Evolutionary conservation across 2,888 invertebrate genomes (phyloP), one percentile per base, ranked within the genome.

Genomic region (Liopterus haemorrhoidalis): DNA sequence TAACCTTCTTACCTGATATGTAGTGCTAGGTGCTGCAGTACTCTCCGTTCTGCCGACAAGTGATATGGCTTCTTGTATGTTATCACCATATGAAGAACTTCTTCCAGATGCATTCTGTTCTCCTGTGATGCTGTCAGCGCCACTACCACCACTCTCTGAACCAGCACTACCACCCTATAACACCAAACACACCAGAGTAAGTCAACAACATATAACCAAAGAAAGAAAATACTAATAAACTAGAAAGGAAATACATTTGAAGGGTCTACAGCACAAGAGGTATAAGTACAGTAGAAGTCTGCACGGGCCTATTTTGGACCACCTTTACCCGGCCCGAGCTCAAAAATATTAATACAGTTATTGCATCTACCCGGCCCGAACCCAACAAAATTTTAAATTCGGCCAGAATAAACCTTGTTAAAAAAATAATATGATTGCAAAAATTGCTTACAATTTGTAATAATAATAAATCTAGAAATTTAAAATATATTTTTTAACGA

Each of bases 111-210:
- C 90, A 59, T 78, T 80, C 54, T 79, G 79, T 59, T 79, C 79
- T n/a, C 92, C 90, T 15, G 87, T 87, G 57, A 92, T 89, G 61
- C 91, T 92, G 62, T 93, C 93, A 18, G 88, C 89, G 19, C 86
- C 91, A 60, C 91, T 91, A 46, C 89, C 92, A 21, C 91, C 92
- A 67, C 90, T 91, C 64, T 93, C 93, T 8, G 87, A 88, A 41
- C 87, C 89, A 8, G 73, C 75, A 48, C 76, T 76, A 15, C 68
- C 68, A 4, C 66, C 68, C 57, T 57, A 36, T 40, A 53, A 43
- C 9, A 19, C 6, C 43, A 32, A 31, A 22, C 9, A 19, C 2
- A 30, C 15, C 24, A 8, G 6, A 6, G 24, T 22, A 22, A 22
- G 6, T 22, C 24, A 22, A 22, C n/a, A 22, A 22, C 24, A n/a